Evolutionary conservation across 2,888 invertebrate species (phyloP).

Genomic region (Drosophila kokeensis): DNA sequence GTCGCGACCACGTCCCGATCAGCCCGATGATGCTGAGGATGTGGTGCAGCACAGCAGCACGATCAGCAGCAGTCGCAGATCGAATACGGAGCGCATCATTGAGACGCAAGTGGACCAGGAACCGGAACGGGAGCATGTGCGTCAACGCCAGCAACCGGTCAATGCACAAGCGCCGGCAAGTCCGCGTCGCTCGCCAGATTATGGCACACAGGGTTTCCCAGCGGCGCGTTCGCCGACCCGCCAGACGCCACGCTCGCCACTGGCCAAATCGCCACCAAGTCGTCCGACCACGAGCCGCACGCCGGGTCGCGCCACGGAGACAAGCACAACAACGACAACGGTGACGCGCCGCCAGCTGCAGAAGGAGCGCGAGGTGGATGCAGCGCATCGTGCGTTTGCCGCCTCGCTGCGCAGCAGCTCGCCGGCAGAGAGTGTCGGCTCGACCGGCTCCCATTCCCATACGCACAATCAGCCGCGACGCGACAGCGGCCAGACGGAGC

Average conservation of each 20-base stretch:
- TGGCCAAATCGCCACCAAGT: slow-evolving; percentile 56
- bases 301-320: slow-evolving; percentile 36
- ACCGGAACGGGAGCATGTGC: slow-evolving; percentile 28
- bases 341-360: slow-evolving; percentile 70
- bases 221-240: slow-evolving; percentile 59
- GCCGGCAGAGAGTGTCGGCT: slow-evolving; percentile 86
- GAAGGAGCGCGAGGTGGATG: slow-evolving; percentile 86
- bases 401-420: slow-evolving; percentile 89
- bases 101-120: slow-evolving; percentile 51
- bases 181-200: slow-evolving; percentile 61
- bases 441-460: slow-evolving; percentile 43
- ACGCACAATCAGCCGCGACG: slow-evolving; percentile 82
- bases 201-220: slow-evolving; percentile 70
- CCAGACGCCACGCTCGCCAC: slow-evolving; percentile 32
- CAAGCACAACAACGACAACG: slow-evolving; percentile 43
- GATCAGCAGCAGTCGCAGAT: slow-evolving; percentile 52
- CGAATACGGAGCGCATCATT: slow-evolving; percentile 73
- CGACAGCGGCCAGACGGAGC: slow-evolving; percentile 84
- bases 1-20: slow-evolving; percentile 44
- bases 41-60: slow-evolving; percentile 18
- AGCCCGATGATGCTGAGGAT: slow-evolving; percentile 63
- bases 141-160: slow-evolving; percentile 26
- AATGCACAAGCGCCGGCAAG: slow-evolving; percentile 28
- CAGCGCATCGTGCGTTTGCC: slow-evolving; percentile 91
- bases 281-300: slow-evolving; percentile 27